phyloP scores from a whole-genome alignment of 2,113 vertebrate species.

The Reinhardtius hippoglossoides region DNA sequence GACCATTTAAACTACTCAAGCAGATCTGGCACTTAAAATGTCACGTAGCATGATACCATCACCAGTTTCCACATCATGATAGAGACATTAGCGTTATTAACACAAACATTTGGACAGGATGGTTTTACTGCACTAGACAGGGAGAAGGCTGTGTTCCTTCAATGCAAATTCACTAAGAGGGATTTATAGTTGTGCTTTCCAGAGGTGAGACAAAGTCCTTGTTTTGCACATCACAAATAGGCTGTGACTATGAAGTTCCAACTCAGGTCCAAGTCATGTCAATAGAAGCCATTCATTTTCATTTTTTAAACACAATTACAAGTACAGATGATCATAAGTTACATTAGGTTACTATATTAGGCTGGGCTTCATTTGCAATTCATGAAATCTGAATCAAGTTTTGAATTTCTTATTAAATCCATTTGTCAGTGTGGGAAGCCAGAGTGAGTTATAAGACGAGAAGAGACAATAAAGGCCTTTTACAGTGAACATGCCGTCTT shows the following conservation, averaged over 20 bases:
- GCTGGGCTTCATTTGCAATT: no score
- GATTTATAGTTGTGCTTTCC: neutral
- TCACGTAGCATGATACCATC: neutral
- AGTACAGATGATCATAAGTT: no score
- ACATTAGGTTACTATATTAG: no score
- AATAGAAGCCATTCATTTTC: no score
- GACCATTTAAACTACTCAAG: constrained; percentile 3
- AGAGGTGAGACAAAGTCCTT: neutral
- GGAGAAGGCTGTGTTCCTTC: neutral
- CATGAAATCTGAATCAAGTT: no score
- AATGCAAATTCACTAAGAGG: neutral
- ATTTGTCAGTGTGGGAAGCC: no score
- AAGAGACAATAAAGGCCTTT: no score
- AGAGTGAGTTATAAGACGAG: no score
- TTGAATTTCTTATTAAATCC: no score
- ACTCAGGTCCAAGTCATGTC: neutral
- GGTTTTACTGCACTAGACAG: neutral
- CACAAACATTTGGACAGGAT: neutral
- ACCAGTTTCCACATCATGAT: neutral
- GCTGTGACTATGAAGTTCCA: neutral
- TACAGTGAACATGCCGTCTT: no score
- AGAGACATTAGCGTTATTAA: neutral
- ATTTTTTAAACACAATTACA: no score
- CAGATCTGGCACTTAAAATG: neutral
- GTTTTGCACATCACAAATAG: neutral